Percentiles rank a stretch among this genome's conserved stretches.
Evolutionary conservation across 2,113 vertebrate species (phyloP).

Genomic region (Catharus fuscescens): DNA sequence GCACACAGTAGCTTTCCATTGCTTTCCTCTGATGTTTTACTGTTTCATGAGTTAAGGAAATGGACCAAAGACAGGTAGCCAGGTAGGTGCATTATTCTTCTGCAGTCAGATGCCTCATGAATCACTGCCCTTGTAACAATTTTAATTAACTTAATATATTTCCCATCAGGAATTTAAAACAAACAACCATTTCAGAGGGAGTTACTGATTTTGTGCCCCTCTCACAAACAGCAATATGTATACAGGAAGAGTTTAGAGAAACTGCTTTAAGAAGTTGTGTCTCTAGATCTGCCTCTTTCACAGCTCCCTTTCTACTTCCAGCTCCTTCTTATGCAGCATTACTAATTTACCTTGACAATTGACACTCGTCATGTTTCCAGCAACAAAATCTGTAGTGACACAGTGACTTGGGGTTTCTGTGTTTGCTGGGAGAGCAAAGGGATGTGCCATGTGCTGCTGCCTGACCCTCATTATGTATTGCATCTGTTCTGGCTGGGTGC

Average conservation of each 20-base stretch:
- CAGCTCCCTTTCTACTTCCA: not conserved
- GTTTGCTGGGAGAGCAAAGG: slow-evolving; percentile 16
- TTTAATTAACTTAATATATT: slow-evolving; percentile 49
- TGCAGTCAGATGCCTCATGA: not conserved
- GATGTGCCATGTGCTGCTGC: not conserved
- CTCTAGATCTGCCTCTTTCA: not conserved
- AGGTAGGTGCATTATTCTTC: not conserved
- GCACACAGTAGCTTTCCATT: not conserved
- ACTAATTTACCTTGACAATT: slow-evolving; percentile 33
- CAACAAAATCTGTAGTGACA: slow-evolving; percentile 46
- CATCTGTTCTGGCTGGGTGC: slow-evolving; percentile 30
- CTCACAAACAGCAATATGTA: not conserved
- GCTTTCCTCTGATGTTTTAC: not conserved
- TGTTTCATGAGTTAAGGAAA: slow-evolving; percentile 22
- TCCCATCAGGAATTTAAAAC: not conserved
- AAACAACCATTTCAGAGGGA: not conserved
- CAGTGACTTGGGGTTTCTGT: not conserved
- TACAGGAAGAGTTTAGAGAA: not conserved
- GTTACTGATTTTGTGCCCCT: not conserved
- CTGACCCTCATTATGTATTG: slow-evolving; percentile 38
- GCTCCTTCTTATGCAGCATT: not conserved
- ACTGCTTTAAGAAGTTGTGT: not conserved
- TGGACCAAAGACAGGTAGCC: not conserved
- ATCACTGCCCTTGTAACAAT: not conserved
- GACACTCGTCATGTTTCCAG: not conserved